A percentile compares a stretch with the other conserved stretches of the same genome.
phyloP scores from a whole-genome alignment of 2,797 vertebrate species.

The Typhlichthys eigenmanni region DNA sequence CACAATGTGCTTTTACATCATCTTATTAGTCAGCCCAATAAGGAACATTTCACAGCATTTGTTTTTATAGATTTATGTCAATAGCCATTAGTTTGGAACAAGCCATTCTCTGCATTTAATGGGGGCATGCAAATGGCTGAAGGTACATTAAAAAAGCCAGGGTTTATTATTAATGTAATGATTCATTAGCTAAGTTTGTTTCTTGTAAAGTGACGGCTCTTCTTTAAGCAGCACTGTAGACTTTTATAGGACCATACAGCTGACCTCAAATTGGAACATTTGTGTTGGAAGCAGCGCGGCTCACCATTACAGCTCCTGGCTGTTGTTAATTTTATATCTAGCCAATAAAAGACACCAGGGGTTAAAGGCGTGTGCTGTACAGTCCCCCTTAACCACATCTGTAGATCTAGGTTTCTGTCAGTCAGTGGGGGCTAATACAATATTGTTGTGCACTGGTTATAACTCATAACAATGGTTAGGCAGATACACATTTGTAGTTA shows the following conservation, averaged over 20 bases:
- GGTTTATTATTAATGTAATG: slow-evolving; percentile 70
- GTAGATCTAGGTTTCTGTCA: slow-evolving; percentile 34
- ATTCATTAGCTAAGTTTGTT: slow-evolving; percentile 83
- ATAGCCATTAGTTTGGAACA: slow-evolving; percentile 71
- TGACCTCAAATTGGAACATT: slow-evolving; percentile 93
- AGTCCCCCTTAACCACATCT: slow-evolving; percentile 42
- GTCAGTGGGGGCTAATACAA: slow-evolving; percentile 36
- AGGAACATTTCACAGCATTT: slow-evolving; percentile 67
- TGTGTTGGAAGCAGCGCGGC: slow-evolving; percentile 85
- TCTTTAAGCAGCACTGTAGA: slow-evolving; percentile 89
- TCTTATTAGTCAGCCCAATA: slow-evolving; percentile 69
- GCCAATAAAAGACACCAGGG: slow-evolving; percentile 90
- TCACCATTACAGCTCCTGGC: slow-evolving; percentile 78
- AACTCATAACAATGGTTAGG: slow-evolving; percentile 8
- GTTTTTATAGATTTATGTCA: slow-evolving; percentile 77
- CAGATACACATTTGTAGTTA: slow-evolving; percentile 8
- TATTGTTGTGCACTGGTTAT: slow-evolving; percentile 24
- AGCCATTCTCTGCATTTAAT: slow-evolving; percentile 64
- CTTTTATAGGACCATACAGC: slow-evolving; percentile 89
- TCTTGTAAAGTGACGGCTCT: slow-evolving; percentile 79
- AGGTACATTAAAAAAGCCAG: slow-evolving; percentile 56
- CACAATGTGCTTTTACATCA: slow-evolving; percentile 72
- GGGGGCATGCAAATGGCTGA: slow-evolving; percentile 52
- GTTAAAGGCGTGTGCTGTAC: slow-evolving; percentile 57
- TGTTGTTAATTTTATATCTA: slow-evolving; percentile 98